These are phyloP conservation scores for Felis chaus DNA, from an alignment of 2,113 vertebrate species.

Conservation along the genomic window DNA sequence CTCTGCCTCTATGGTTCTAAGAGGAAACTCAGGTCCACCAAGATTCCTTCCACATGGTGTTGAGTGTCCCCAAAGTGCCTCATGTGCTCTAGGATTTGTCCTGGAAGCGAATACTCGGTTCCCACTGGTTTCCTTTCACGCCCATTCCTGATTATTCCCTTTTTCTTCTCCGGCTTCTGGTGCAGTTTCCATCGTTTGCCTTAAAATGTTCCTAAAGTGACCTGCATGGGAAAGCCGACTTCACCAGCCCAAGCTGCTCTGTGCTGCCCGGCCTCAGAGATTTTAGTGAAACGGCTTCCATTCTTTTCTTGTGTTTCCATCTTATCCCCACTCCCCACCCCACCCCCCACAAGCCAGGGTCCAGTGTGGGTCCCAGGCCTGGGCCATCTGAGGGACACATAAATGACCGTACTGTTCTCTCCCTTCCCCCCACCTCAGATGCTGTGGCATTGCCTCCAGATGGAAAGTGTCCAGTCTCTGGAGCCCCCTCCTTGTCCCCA, in stretches of 20 bases:
- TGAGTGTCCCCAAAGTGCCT: background rate
- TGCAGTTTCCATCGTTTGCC: background rate
- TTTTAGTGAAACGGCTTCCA: background rate
- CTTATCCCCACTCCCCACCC: rapidly evolving
- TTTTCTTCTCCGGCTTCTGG: background rate
- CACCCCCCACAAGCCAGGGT: background rate
- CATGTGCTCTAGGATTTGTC: background rate
- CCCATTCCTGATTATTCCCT: background rate
- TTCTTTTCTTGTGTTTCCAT: background rate
- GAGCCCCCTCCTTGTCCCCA: background rate
- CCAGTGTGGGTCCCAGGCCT: background rate
- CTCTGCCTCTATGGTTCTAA: background rate
- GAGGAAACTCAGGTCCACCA: background rate
- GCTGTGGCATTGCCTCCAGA: background rate
- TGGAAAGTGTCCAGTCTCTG: background rate
- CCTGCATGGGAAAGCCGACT: background rate
- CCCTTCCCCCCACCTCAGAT: background rate
- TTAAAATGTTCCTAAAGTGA: background rate
- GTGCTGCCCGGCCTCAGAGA: background rate
- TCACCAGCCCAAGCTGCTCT: background rate
- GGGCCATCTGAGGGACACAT: background rate
- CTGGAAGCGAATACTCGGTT: rapidly evolving
- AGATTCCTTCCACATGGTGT: background rate
- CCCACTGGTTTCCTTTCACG: background rate
- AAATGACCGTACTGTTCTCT: background rate